phyloP scores from a whole-genome alignment of 2,888 invertebrate genomes.

The Machimus atricapillus region DNA sequence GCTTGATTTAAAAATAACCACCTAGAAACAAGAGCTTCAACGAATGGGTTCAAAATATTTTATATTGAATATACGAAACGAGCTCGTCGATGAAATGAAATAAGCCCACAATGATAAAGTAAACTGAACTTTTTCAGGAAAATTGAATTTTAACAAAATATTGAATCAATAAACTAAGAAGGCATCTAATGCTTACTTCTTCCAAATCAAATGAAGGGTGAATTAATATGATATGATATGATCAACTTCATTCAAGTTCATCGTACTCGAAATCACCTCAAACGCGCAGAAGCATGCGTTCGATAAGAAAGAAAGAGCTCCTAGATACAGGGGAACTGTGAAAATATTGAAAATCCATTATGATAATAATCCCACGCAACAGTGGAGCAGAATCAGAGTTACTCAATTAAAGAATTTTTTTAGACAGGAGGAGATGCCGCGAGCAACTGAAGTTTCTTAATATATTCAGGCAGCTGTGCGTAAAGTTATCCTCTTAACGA shows the following conservation, averaged over 20 bases:
- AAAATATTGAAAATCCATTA: background rate
- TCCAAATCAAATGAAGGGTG: background rate
- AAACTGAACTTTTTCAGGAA: background rate
- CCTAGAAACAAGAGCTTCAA: background rate
- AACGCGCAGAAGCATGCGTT: background rate
- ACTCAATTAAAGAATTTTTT: slow-evolving; percentile 36
- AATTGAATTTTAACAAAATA: background rate
- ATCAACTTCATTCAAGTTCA: background rate
- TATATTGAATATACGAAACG: background rate
- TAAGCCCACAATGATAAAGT: background rate
- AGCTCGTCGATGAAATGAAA: background rate
- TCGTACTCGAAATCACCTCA: background rate
- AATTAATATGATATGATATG: background rate
- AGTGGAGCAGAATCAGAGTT: background rate
- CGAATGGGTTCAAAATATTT: background rate
- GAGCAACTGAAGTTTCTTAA: slow-evolving; percentile 8
- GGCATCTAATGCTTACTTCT: background rate
- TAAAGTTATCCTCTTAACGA: slow-evolving; percentile 8
- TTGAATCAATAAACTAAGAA: background rate
- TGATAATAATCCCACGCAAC: slow-evolving; percentile 19
- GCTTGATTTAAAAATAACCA: background rate
- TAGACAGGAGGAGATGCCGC: background rate
- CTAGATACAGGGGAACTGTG: background rate
- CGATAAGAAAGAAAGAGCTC: background rate
- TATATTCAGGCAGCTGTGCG: slow-evolving; percentile 28